Percentiles rank a stretch among this genome's conserved stretches.
Conservation (phyloP, 1,140 invertebrate species). For the Drosophila ogumai region DNA sequence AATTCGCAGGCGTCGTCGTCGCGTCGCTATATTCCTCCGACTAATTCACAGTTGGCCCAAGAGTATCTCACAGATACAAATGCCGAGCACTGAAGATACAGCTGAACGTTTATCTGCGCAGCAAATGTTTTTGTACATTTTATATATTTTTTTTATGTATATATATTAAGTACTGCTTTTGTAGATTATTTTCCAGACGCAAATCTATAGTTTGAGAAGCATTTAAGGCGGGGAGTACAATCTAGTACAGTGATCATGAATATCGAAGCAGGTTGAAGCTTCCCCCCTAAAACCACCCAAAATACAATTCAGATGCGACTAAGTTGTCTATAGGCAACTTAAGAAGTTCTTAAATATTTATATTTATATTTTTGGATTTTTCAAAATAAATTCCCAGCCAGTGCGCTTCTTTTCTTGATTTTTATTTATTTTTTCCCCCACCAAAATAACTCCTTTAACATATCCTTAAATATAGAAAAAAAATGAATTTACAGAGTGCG, state of each 20-base stretch:
- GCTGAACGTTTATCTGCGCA: conserved; percentile 45
- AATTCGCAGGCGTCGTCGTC: conserved; percentile 66
- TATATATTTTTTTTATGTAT: conserved; percentile 19
- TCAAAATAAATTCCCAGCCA: neutral
- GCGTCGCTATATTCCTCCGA: conserved; percentile 19
- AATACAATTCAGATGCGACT: too few species aligned
- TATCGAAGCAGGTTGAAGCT: too few species aligned
- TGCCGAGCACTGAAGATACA: conserved; percentile 17
- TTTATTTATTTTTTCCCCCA: neutral
- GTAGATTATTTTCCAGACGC: neutral
- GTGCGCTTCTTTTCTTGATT: neutral
- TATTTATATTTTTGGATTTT: neutral
- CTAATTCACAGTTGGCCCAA: conserved; percentile 74
- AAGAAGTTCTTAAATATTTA: too few species aligned
- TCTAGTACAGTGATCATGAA: too few species aligned
- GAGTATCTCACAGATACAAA: conserved; percentile 62
- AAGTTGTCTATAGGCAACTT: too few species aligned
- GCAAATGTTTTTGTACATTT: conserved; percentile 36
- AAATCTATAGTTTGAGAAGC: neutral
- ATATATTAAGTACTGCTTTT: conserved; percentile 3
- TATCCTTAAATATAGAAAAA: conserved; percentile 20
- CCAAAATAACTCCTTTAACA: neutral
- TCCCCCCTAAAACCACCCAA: too few species aligned
- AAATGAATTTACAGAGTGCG: conserved; percentile 36
- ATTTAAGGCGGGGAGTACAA: too few species aligned